phyloP scores from a whole-genome alignment of 2,888 invertebrate genomes.

The Cheilosia urbana region DNA sequence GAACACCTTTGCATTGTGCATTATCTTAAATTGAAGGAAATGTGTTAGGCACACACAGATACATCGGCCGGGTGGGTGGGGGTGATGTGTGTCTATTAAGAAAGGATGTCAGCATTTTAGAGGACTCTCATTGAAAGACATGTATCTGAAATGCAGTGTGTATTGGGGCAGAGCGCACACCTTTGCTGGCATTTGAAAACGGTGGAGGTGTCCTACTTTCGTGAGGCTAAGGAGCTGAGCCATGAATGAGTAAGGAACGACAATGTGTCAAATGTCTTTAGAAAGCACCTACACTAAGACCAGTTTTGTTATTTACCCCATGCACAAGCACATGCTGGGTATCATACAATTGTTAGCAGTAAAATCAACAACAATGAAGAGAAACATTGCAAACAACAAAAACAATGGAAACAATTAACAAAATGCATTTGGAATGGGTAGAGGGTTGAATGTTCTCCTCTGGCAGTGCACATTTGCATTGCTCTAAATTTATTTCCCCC shows the following conservation, averaged over 20 bases:
- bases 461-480: constrained; percentile 57
- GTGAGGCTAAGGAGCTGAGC: constrained; percentile 60
- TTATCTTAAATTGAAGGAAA: constrained; percentile 72
- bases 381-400: constrained; percentile 47
- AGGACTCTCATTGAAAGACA: constrained; percentile 62
- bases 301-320: constrained; percentile 64
- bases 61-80: neutral
- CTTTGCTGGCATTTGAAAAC: constrained; percentile 57
- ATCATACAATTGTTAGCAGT: constrained; percentile 52
- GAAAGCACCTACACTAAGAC: constrained; percentile 45
- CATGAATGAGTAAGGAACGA: constrained; percentile 64
- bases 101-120: constrained; percentile 71
- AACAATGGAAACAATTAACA: constrained; percentile 68
- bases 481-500: constrained; percentile 49
- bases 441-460: constrained; percentile 56
- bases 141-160: constrained; percentile 56
- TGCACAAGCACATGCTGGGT: constrained; percentile 41
- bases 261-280: constrained; percentile 72
- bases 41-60: constrained; percentile 51
- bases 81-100: constrained; percentile 34
- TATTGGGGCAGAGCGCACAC: constrained; percentile 61
- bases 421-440: constrained; percentile 50
- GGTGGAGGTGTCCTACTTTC: constrained; percentile 60
- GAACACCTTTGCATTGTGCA: constrained; percentile 70
- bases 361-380: constrained; percentile 67